Percentiles rank a stretch among this genome's conserved stretches.
These are phyloP conservation scores for Mesorhabditis belari DNA, from an alignment of 2,888 invertebrate species.

Conservation along the genomic window DNA sequence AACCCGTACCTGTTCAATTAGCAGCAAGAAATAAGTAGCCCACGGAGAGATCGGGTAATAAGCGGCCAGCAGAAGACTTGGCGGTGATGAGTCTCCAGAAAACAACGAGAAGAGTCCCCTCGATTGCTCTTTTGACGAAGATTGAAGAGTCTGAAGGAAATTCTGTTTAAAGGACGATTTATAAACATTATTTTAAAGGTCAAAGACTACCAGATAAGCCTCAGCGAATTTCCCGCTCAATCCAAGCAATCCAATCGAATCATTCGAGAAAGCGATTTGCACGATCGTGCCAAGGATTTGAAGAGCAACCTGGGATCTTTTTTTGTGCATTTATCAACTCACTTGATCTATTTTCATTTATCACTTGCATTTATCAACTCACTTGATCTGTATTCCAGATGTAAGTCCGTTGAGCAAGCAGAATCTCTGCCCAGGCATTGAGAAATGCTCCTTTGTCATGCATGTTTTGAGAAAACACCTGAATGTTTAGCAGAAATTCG, in stretches of 20 bases:
- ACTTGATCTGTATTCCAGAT: slow-evolving; percentile 26
- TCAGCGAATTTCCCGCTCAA: slow-evolving; percentile 24
- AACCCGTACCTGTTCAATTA: slow-evolving; percentile 24
- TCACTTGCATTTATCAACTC: slow-evolving; percentile 11
- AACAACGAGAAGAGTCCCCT: slow-evolving; percentile 40
- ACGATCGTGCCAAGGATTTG: slow-evolving; percentile 36
- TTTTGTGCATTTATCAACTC: not conserved
- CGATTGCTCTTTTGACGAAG: slow-evolving; percentile 20
- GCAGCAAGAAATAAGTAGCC: slow-evolving; percentile 37
- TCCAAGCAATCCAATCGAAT: slow-evolving; percentile 25
- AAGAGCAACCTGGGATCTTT: slow-evolving; percentile 23
- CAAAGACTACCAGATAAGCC: slow-evolving; percentile 27
- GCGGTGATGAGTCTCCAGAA: slow-evolving; percentile 29
- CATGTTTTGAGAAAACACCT: not conserved
- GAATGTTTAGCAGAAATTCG: not conserved
- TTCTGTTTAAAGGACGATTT: not conserved
- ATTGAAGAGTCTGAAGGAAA: slow-evolving; percentile 5
- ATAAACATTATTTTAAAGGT: not conserved
- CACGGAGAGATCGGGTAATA: slow-evolving; percentile 24
- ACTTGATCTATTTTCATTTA: not conserved
- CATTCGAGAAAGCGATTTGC: slow-evolving; percentile 32
- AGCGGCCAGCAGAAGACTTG: slow-evolving; percentile 32
- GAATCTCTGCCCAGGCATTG: slow-evolving; percentile 22
- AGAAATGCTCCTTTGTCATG: not conserved
- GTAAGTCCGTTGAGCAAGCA: slow-evolving; percentile 16